Evolutionary conservation across 2,888 invertebrate genomes (phyloP).

Genomic region (Mactromeris polynyma): DNA sequence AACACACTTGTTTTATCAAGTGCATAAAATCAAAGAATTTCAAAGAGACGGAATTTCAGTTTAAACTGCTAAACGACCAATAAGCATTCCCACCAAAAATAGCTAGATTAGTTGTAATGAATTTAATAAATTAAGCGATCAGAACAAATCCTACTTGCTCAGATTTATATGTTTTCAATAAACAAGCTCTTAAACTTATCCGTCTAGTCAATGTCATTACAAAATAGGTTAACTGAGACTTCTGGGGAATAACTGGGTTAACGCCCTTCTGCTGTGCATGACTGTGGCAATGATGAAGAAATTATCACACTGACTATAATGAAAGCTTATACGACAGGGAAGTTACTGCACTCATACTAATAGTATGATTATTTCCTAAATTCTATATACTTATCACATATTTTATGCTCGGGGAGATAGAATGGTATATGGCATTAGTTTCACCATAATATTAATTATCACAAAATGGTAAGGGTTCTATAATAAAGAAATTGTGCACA

Average conservation of each 20-base stretch:
- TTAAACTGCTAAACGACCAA: neutral
- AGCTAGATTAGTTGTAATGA: neutral
- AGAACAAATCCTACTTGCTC: neutral
- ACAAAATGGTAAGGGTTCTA: neutral
- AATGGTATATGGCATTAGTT: neutral
- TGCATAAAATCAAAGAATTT: slow-evolving; percentile 11
- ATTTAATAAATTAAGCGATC: neutral
- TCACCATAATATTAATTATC: neutral
- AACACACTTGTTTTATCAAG: slow-evolving; percentile 6
- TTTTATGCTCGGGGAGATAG: neutral
- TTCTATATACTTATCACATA: neutral
- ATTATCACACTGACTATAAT: neutral
- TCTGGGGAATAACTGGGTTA: neutral
- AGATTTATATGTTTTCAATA: neutral
- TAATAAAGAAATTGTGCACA: no score
- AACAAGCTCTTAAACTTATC: neutral
- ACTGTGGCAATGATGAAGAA: neutral
- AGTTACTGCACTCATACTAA: neutral
- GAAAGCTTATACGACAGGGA: neutral
- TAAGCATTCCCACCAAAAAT: neutral
- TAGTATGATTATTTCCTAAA: neutral
- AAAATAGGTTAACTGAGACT: neutral
- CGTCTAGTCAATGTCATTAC: neutral
- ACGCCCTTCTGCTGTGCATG: neutral
- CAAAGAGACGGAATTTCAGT: neutral